Evolutionary conservation across 1,140 invertebrate genomes (phyloP).

Genomic region (Ips typographus): DNA sequence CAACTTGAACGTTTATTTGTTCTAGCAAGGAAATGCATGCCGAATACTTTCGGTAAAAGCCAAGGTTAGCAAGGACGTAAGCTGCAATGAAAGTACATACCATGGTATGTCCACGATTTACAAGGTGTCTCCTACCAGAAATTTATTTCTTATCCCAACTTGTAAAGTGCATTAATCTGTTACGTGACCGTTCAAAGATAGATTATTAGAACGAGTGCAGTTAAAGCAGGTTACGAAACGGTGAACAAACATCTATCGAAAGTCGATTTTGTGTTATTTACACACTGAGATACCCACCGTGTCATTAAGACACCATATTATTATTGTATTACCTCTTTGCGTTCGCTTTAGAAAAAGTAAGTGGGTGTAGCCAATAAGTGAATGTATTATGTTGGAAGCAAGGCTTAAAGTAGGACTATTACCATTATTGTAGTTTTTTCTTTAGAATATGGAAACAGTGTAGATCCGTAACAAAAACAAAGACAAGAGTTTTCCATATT

Average conservation of each 20-base stretch:
- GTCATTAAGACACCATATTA: conserved; percentile 7
- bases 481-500: too few species aligned
- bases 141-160: not conserved
- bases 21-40: too few species aligned
- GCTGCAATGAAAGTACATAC: not conserved
- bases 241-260: not conserved
- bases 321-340: conserved; percentile 1
- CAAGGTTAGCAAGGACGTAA: conserved; percentile 5
- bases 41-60: not conserved
- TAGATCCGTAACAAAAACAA: too few species aligned
- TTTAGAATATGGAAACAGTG: too few species aligned
- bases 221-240: not conserved
- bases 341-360: not conserved
- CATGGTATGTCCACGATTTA: not conserved
- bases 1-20: too few species aligned
- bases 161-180: not conserved
- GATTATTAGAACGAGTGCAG: conserved; percentile 7
- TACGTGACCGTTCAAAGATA: conserved; percentile 3
- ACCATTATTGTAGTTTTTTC: too few species aligned
- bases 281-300: conserved; percentile 3
- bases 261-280: conserved; percentile 9
- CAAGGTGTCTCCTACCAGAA: not conserved
- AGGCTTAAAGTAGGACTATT: not conserved
- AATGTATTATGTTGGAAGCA: not conserved
- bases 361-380: conserved; percentile 7